These are phyloP conservation scores for Centrocercus urophasianus DNA, from an alignment of 2,113 vertebrate genomes.

Conservation along the genomic window DNA sequence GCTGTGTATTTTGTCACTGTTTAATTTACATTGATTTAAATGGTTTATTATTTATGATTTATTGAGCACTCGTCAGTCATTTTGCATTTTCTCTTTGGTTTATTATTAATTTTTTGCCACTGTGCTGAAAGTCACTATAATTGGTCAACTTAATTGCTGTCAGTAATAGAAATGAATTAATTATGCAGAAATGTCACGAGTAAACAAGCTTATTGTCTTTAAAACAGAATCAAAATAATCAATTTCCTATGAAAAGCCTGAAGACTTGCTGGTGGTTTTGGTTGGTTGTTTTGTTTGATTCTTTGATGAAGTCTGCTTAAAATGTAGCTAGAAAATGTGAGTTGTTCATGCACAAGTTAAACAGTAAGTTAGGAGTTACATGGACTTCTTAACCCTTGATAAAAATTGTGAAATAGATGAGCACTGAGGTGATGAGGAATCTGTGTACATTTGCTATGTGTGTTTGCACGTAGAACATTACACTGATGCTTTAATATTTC, in stretches of 20 bases:
- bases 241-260: not conserved
- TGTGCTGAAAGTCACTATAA: not conserved
- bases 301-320: not conserved
- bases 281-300: not conserved
- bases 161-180: not conserved
- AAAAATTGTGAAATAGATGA: not conserved
- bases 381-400: not conserved
- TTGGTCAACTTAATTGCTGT: not conserved
- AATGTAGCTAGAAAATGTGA: not conserved
- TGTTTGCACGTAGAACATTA: not conserved
- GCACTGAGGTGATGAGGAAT: not conserved
- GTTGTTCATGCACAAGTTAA: not conserved
- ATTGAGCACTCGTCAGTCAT: not conserved
- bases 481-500: not conserved
- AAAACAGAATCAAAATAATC: not conserved
- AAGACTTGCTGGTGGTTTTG: not conserved
- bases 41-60: conserved; percentile 1
- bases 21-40: conserved; percentile 18
- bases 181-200: not conserved
- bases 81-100: not conserved
- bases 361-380: accelerated
- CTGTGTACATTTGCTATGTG: accelerated
- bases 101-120: conserved; percentile 4
- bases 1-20: not conserved
- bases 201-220: not conserved